Evolutionary conservation across 1,140 invertebrate species (phyloP).

Genomic region (Brachionus asplanchnoidis): DNA sequence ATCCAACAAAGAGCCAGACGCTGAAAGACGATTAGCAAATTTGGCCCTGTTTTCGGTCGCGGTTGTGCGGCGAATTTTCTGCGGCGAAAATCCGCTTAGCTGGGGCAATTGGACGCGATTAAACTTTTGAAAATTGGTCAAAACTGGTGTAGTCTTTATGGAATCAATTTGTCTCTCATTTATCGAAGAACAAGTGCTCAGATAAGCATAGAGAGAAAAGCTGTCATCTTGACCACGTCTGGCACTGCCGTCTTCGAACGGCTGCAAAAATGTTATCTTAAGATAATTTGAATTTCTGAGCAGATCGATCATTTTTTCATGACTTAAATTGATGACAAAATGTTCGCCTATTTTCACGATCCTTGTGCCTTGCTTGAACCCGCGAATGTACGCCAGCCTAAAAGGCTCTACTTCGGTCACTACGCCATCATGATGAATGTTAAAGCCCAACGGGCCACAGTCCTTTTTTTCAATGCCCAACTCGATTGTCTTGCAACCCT

Average conservation of each 20-base stretch:
- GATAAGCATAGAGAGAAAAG: constrained; percentile 38
- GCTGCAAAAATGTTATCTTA: constrained; percentile 75
- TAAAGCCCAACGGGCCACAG: constrained; percentile 82
- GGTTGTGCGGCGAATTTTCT: constrained; percentile 20
- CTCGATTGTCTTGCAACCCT: constrained; percentile 68
- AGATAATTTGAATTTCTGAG: constrained; percentile 81
- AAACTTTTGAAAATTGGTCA: constrained; percentile 37
- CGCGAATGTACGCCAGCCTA: constrained; percentile 81
- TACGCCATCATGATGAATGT: constrained; percentile 88
- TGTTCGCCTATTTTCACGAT: constrained; percentile 83
- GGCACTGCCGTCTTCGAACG: constrained; percentile 65
- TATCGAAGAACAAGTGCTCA: constrained; percentile 46
- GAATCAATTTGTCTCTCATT: constrained; percentile 48
- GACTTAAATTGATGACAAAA: constrained; percentile 77
- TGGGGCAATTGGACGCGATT: not conserved
- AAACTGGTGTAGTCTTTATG: not conserved
- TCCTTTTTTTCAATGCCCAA: constrained; percentile 71
- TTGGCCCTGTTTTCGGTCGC: not conserved
- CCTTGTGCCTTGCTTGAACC: constrained; percentile 76
- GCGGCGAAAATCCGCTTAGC: not conserved
- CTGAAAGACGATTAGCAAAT: constrained; percentile 45
- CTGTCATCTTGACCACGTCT: constrained; percentile 51
- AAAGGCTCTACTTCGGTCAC: constrained; percentile 85
- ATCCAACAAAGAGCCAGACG: constrained; percentile 46
- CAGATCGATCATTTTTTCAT: constrained; percentile 88